Evolutionary conservation across 2,888 invertebrate species (phyloP).

Genomic region (Emmelina monodactyla): DNA sequence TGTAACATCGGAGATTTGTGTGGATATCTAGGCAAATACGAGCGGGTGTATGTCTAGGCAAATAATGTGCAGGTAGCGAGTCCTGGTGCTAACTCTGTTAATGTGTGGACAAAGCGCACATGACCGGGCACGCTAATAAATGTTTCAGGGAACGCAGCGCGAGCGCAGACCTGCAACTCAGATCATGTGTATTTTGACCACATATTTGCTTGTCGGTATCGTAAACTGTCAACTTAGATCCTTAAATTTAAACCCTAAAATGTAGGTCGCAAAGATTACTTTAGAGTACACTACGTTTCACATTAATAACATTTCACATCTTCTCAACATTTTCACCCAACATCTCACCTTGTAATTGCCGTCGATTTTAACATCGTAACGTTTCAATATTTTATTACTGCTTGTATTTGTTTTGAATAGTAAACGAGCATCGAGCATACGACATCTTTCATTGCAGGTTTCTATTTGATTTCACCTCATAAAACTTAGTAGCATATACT

Average conservation of each 20-base stretch:
- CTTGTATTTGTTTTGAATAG: conserved; percentile 49
- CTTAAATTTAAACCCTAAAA: too few relatives aligned
- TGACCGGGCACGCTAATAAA: conserved; percentile 60
- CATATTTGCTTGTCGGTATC: too few relatives aligned
- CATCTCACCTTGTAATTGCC: conserved; percentile 35
- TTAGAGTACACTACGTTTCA: too few relatives aligned
- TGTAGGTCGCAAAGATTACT: too few relatives aligned
- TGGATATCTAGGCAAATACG: conserved; percentile 51
- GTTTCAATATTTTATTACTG: conserved; percentile 57
- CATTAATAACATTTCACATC: too few relatives aligned
- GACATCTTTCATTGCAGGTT: conserved; percentile 63
- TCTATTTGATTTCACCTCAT: conserved; percentile 64
- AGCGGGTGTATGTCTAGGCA: conserved; percentile 39
- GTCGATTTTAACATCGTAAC: conserved; percentile 45
- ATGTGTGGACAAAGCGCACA: conserved; percentile 60
- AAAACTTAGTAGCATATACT: conserved; percentile 49
- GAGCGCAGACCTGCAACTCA: too few relatives aligned
- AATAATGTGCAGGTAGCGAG: conserved; percentile 47
- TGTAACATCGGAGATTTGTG: conserved; percentile 37
- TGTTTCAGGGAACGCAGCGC: conserved; percentile 16
- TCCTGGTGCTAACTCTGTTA: conserved; percentile 58
- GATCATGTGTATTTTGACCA: too few relatives aligned
- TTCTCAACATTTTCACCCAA: conserved; percentile 32
- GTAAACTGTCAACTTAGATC: too few relatives aligned
- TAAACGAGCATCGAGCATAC: conserved; percentile 44